A percentile compares a stretch with the other conserved stretches of the same genome.
Evolutionary conservation across 2,113 vertebrate genomes (phyloP).

Genomic region (Dipodomys stephensi): DNA sequence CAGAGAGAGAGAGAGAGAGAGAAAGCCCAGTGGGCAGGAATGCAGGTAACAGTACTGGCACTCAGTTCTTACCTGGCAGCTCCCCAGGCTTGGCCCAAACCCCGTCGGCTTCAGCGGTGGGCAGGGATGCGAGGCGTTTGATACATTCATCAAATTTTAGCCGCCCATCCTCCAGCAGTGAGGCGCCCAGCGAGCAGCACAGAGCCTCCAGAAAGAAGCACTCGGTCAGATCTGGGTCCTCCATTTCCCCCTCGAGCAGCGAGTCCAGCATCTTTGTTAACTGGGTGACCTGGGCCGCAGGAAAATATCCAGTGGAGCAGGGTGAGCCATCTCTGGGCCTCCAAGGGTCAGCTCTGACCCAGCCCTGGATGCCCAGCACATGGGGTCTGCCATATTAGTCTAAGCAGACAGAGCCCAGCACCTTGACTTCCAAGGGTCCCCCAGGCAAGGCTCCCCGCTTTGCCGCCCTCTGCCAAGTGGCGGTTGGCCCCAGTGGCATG

Average conservation of each 20-base stretch:
- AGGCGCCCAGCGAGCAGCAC: conserved; percentile 94
- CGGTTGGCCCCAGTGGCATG: neutral
- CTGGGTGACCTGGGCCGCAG: conserved; percentile 90
- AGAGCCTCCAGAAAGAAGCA: conserved; percentile 96
- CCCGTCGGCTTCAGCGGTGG: conserved; percentile 83
- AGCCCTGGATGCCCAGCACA: rapidly evolving
- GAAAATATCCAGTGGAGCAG: neutral
- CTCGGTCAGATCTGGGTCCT: conserved; percentile 89
- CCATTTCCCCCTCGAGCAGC: conserved; percentile 85
- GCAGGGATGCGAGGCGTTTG: conserved; percentile 91
- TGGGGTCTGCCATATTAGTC: rapidly evolving
- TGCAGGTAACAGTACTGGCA: rapidly evolving
- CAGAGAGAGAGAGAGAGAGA: too few relatives aligned
- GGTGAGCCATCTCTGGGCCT: too few relatives aligned
- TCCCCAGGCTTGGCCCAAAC: conserved; percentile 90
- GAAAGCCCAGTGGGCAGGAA: too few relatives aligned
- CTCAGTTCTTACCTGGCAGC: conserved; percentile 90
- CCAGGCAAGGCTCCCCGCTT: too few relatives aligned
- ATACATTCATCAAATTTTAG: conserved; percentile 91
- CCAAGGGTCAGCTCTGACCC: neutral
- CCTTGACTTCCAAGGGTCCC: too few relatives aligned
- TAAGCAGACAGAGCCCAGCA: neutral
- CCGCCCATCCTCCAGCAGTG: conserved; percentile 89
- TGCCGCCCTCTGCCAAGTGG: too few relatives aligned
- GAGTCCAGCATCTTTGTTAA: conserved; percentile 92